Conservation (phyloP, 2,797 vertebrate species). For the Pantherophis vulpinus region DNA sequence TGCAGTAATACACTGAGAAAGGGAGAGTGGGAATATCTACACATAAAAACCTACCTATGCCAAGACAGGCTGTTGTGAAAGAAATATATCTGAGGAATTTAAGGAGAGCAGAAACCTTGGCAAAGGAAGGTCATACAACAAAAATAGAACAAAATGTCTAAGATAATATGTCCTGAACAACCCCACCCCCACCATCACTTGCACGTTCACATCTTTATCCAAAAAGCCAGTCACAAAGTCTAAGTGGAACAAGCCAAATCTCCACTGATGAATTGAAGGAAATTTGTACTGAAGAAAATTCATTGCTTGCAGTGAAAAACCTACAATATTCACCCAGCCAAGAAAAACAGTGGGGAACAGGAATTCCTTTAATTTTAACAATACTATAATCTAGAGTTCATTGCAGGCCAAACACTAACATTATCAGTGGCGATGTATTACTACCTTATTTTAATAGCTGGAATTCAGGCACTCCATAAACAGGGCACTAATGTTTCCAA, state of each 20-base stretch:
- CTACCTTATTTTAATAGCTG: constrained; percentile 13
- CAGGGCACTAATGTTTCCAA: neutral
- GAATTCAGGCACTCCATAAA: neutral
- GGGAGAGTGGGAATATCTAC: neutral
- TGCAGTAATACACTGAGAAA: neutral
- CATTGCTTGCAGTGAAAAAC: constrained; percentile 69
- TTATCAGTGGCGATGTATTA: constrained; percentile 26
- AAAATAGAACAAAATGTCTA: constrained; percentile 53
- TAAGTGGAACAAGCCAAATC: constrained; percentile 60
- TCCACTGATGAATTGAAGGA: constrained; percentile 77
- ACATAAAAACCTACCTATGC: neutral
- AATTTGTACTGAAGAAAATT: constrained; percentile 76
- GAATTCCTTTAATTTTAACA: constrained; percentile 72
- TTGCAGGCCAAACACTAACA: constrained; percentile 51
- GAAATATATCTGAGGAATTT: constrained; percentile 28
- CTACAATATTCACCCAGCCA: constrained; percentile 65
- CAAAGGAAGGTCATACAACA: constrained; percentile 53
- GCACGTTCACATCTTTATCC: constrained; percentile 34
- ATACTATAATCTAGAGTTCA: constrained; percentile 55
- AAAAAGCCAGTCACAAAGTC: constrained; percentile 62
- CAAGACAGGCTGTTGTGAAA: neutral
- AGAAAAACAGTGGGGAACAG: constrained; percentile 67
- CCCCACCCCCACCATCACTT: constrained; percentile 50
- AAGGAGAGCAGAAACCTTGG: neutral
- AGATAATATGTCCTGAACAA: constrained; percentile 53